These are phyloP conservation scores for Pseudomyrmex sp. DNA, from an alignment of 1,140 invertebrate species.

Conservation along the genomic window DNA sequence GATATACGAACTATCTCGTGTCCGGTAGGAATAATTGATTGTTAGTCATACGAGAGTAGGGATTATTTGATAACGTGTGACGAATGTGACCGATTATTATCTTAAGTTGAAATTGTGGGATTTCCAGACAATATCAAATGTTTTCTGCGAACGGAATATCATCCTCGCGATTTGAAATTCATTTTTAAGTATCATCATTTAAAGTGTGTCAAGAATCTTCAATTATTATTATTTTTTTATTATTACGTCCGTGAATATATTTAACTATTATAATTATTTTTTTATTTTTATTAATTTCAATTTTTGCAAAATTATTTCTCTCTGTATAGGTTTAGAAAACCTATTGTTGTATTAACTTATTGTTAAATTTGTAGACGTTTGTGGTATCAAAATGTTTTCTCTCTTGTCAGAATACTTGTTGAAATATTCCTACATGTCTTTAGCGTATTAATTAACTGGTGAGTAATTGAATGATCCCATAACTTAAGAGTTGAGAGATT, in stretches of 20 bases:
- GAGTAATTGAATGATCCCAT: neutral
- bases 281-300: neutral
- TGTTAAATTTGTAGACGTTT: neutral
- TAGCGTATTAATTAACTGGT: conserved; percentile 4
- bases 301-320: neutral
- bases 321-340: neutral
- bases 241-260: no score
- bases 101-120: neutral
- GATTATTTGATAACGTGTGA: conserved; percentile 14
- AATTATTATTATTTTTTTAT: neutral
- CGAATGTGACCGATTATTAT: conserved; percentile 1
- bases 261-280: neutral
- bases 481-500: neutral
- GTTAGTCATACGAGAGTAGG: neutral
- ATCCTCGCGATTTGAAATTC: neutral
- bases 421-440: neutral
- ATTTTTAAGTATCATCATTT: neutral
- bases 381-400: no score
- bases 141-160: conserved; percentile 6
- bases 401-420: neutral
- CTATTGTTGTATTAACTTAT: neutral
- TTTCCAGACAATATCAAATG: neutral
- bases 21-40: conserved; percentile 36
- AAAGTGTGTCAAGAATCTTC: neutral
- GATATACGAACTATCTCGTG: neutral